phyloP scores from a whole-genome alignment of 2,113 vertebrate species.

The Chauna torquata region DNA sequence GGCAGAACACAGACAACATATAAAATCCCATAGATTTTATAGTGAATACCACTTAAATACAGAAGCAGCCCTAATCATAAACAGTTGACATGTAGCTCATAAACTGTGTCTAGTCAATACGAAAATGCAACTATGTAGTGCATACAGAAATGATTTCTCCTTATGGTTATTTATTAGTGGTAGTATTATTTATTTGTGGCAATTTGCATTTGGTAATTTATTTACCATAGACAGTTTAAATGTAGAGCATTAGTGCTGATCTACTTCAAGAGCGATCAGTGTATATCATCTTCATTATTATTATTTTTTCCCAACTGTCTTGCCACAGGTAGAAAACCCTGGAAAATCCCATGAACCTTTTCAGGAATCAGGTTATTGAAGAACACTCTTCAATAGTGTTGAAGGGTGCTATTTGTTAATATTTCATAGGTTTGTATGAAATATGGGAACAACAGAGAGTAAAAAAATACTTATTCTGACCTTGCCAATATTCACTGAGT shows the following conservation, averaged over 20 bases:
- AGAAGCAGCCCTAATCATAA: slow-evolving; percentile 31
- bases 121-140: slow-evolving; percentile 27
- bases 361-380: neutral
- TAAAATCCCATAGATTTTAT: slow-evolving; percentile 47
- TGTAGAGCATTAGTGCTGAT: neutral
- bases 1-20: slow-evolving; percentile 27
- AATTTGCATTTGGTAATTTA: neutral
- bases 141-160: neutral
- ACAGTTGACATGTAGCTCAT: slow-evolving; percentile 14
- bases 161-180: neutral
- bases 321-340: neutral
- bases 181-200: neutral
- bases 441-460: neutral
- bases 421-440: neutral
- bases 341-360: neutral
- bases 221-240: neutral
- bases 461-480: neutral
- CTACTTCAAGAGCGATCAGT: neutral
- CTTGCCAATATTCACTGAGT: neutral
- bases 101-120: slow-evolving; percentile 47
- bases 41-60: slow-evolving; percentile 4
- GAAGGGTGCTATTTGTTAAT: neutral
- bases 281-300: neutral
- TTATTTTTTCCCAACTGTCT: neutral
- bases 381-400: neutral